Evolutionary conservation across 2,113 vertebrate species (phyloP).

Genomic region (Ceyx cyanopectus): DNA sequence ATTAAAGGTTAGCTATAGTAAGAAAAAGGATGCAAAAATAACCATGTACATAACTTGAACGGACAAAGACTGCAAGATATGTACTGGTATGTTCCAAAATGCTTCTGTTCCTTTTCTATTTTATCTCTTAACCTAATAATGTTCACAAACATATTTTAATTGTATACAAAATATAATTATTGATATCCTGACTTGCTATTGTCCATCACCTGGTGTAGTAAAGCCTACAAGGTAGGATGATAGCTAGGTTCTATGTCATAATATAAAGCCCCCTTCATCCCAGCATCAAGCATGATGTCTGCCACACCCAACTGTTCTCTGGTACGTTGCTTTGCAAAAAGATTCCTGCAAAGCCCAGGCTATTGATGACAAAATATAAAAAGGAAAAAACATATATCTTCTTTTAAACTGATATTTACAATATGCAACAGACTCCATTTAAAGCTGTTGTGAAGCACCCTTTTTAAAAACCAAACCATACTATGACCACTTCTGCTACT

Average conservation of each 20-base stretch:
- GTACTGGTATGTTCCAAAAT: neutral
- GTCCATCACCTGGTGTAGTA: neutral
- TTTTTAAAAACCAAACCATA: too few relatives aligned
- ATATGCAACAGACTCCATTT: neutral
- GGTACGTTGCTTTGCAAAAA: neutral
- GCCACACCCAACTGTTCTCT: neutral
- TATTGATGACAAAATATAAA: neutral
- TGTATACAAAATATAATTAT: neutral
- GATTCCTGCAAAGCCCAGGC: neutral
- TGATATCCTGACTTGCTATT: neutral
- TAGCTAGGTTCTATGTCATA: neutral
- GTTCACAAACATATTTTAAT: neutral
- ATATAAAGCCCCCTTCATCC: fast-evolving
- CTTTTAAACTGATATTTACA: neutral
- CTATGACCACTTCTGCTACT: neutral
- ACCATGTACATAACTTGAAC: neutral
- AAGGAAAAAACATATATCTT: neutral
- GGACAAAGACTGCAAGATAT: neutral
- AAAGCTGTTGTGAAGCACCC: neutral
- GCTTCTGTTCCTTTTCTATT: neutral
- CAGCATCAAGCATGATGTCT: neutral
- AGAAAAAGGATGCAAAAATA: neutral
- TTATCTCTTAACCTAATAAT: neutral
- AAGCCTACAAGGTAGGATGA: neutral
- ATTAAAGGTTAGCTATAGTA: neutral